Conservation (phyloP, 2,888 invertebrate species). For the Diarsia dahlii region DNA sequence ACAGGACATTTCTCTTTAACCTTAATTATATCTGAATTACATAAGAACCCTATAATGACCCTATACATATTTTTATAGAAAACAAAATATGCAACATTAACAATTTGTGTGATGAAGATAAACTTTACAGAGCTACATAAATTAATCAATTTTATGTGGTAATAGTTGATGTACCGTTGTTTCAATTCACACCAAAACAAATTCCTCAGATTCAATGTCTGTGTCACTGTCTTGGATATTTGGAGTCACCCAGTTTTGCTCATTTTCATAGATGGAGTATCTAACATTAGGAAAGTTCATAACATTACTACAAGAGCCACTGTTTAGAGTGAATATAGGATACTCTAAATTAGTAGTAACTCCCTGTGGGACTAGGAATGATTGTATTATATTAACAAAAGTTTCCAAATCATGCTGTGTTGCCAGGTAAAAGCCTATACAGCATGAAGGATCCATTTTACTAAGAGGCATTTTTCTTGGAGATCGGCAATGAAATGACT, state of each 20-base stretch:
- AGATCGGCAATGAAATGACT: conserved; percentile 96
- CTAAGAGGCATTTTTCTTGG: conserved; percentile 95
- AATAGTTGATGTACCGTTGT: conserved; percentile 38
- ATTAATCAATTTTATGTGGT: conserved; percentile 63
- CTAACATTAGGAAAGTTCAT: conserved; percentile 90
- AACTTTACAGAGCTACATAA: conserved; percentile 61
- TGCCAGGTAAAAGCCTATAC: conserved; percentile 96
- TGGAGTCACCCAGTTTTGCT: conserved; percentile 88
- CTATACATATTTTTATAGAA: conserved; percentile 35
- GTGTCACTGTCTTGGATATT: conserved; percentile 91
- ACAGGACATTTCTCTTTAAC: conserved; percentile 57
- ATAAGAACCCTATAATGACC: conserved; percentile 38
- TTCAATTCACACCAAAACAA: conserved; percentile 91
- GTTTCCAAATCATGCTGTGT: conserved; percentile 94
- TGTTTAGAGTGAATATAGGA: conserved; percentile 95
- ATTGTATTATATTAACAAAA: conserved; percentile 93
- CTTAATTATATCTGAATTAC: conserved; percentile 42
- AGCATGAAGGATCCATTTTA: conserved; percentile 98
- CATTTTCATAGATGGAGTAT: conserved; percentile 89
- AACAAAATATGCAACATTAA: conserved; percentile 54
- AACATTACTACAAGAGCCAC: conserved; percentile 92
- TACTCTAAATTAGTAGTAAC: conserved; percentile 92
- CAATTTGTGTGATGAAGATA: conserved; percentile 51
- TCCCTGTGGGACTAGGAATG: conserved; percentile 88
- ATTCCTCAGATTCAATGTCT: conserved; percentile 93